Evolutionary conservation across 2,113 vertebrate species (phyloP).

Genomic region (Sorex araneus): DNA sequence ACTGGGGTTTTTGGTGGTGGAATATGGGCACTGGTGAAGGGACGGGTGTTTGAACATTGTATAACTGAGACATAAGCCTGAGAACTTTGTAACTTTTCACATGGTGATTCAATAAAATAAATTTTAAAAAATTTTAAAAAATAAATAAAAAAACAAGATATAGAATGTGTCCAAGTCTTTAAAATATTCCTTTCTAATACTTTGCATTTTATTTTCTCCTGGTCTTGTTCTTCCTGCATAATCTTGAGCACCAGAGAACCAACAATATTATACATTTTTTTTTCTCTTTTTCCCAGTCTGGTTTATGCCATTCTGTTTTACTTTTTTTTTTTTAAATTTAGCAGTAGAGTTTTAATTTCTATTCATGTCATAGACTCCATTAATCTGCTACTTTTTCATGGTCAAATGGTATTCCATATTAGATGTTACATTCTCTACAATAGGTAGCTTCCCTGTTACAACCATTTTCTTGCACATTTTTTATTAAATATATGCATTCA

Average conservation of each 20-base stretch:
- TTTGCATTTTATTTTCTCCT: background rate
- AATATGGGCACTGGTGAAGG: no score
- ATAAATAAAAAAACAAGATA: background rate
- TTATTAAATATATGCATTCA: background rate
- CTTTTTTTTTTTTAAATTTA: background rate
- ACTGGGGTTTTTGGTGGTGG: no score
- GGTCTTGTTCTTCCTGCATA: background rate
- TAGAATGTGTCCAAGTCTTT: background rate
- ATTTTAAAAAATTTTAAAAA: no score
- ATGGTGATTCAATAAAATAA: no score
- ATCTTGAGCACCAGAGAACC: background rate
- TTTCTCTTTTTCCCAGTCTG: slow-evolving; percentile 19
- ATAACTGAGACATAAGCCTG: no score
- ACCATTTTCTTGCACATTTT: background rate
- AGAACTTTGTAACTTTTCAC: no score
- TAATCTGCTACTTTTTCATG: background rate
- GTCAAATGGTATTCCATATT: background rate
- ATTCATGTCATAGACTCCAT: background rate
- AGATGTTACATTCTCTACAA: background rate
- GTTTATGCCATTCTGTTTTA: background rate
- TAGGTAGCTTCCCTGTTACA: background rate
- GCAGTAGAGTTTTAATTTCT: background rate
- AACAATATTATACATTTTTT: background rate
- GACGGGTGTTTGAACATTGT: no score
- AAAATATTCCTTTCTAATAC: background rate